phyloP scores from a whole-genome alignment of 2,797 vertebrate genomes.

The Darevskia nairensis region DNA sequence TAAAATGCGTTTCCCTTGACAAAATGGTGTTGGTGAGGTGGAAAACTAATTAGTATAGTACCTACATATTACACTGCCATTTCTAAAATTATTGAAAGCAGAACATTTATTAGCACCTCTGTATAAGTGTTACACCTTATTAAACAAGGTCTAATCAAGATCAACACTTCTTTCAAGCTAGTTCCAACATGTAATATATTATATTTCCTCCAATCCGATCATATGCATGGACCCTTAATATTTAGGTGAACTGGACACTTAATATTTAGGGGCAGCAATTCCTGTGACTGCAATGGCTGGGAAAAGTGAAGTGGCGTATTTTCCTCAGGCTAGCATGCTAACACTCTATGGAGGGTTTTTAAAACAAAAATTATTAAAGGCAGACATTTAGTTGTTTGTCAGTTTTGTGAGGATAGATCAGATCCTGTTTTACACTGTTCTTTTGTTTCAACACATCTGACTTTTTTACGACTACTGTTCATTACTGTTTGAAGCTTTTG shows the following conservation, averaged over 20 bases:
- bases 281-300: too few species aligned
- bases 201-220: too few species aligned
- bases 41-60: not conserved
- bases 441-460: not conserved
- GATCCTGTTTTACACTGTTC: not conserved
- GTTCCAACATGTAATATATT: not conserved
- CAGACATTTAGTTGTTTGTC: not conserved
- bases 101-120: not conserved
- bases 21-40: not conserved
- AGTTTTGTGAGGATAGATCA: not conserved
- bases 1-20: not conserved
- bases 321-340: not conserved
- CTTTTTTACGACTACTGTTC: not conserved
- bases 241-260: too few species aligned
- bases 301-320: too few species aligned
- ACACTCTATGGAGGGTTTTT: rapidly evolving
- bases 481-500: not conserved
- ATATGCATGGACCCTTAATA: too few species aligned
- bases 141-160: not conserved
- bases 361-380: not conserved
- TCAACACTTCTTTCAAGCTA: not conserved
- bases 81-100: not conserved
- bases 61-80: not conserved
- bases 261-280: too few species aligned
- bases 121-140: not conserved